Evolutionary conservation across 2,888 invertebrate species (phyloP).

Genomic region (Malachius bipustulatus): DNA sequence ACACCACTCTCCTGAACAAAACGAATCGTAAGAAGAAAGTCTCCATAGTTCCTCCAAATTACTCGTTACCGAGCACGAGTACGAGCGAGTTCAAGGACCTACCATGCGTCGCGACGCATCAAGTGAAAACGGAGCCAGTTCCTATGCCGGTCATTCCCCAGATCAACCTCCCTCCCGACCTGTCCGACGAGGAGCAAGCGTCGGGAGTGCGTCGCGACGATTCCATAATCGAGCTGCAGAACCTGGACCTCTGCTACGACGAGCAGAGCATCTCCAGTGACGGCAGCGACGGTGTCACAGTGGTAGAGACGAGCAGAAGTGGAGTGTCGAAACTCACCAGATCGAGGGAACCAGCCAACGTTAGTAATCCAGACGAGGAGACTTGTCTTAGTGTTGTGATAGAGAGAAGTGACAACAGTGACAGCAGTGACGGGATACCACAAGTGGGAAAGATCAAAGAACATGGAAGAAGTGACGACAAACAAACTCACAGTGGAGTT

Average conservation of each 20-base stretch:
- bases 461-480: constrained; percentile 21
- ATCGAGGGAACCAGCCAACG: constrained; percentile 29
- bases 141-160: constrained; percentile 19
- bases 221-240: constrained; percentile 37
- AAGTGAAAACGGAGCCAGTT: constrained; percentile 15
- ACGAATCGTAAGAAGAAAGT: constrained; percentile 37
- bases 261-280: constrained; percentile 33
- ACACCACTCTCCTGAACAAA: constrained; percentile 24
- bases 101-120: constrained; percentile 25
- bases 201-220: constrained; percentile 30
- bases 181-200: constrained; percentile 8
- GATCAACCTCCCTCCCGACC: constrained; percentile 24
- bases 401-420: constrained; percentile 29
- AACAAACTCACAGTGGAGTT: constrained; percentile 42
- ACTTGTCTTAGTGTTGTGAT: constrained; percentile 40
- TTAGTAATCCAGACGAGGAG: constrained; percentile 36
- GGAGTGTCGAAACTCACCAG: constrained; percentile 29
- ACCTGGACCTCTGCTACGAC: constrained; percentile 32
- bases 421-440: constrained; percentile 21
- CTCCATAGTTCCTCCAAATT: constrained; percentile 34
- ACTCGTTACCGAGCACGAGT: constrained; percentile 35
- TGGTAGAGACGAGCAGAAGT: constrained; percentile 21
- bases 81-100: constrained; percentile 30
- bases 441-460: constrained; percentile 8
- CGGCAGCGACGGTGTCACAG: constrained; percentile 23